Evolutionary conservation across 2,113 vertebrate species (phyloP), one percentile per base, ranked within the genome.

Genomic region (Percina caprodes): DNA sequence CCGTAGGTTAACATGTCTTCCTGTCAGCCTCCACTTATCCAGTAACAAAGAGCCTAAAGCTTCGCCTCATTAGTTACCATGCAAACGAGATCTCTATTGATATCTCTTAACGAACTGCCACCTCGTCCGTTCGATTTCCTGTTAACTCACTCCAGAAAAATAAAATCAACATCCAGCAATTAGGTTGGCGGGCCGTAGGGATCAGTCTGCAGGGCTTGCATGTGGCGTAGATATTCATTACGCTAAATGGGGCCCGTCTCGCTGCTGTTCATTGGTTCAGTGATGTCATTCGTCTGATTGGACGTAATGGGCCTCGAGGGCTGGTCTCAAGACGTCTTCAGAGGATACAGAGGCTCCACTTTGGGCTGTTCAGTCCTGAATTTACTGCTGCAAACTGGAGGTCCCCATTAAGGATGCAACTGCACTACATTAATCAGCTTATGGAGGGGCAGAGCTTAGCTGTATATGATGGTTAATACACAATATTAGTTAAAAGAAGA

Each of bases 81-180:
- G 87, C 89, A 89, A 93, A 92, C 78, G 61, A 90, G 83, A 86
- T 89, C 74, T 60, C 84, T 87, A 91, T 92, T 83, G 89, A 93
- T 89, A 89, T 71, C 68, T 91, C 74, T 75, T 92, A 94, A 92
- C 89, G 74, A 92, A 92, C 72, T 93, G 92, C 83, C 89, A 88
- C 86, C 81, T 78, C 69, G 52, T 84, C 83, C 33, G 19, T 93
- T 92, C 82, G 91, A 93, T 94, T 93, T 93, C 81, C 88, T 88
- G 89, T 89, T 89, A 83, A 86, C 77, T 69, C 69, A 77, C 83
- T 90, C 77, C 80, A 67, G 89, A 90, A 79, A 77, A 83, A 42
- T 75, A 76, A 91, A 93, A 94, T 94, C 91, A 91, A 90, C 89
- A 85, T 74, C 59, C 75, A 76, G 79, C 90, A 91, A 91, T 93